These are phyloP conservation scores for Oreotragus oreotragus DNA, from an alignment of 2,113 vertebrate species.

Conservation along the genomic window DNA sequence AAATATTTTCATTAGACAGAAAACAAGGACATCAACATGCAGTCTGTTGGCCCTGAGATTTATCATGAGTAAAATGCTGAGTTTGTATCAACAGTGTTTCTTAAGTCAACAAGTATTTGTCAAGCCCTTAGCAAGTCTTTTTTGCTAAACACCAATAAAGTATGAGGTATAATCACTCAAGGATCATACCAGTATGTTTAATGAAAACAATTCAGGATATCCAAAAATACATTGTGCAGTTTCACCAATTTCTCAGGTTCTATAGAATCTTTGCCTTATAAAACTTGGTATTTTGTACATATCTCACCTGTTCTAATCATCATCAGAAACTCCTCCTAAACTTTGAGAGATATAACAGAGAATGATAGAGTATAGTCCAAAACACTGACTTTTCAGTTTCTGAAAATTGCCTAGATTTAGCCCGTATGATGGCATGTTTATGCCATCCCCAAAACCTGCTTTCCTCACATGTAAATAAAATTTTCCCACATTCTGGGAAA, in stretches of 20 bases:
- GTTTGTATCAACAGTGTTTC: conserved; percentile 7
- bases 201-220: conserved; percentile 10
- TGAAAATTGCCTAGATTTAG: neutral
- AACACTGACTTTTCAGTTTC: neutral
- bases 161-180: neutral
- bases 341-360: neutral
- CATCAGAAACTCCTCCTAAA: neutral
- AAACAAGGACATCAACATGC: conserved; percentile 61
- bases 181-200: neutral
- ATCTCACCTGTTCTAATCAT: neutral
- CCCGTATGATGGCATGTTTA: neutral
- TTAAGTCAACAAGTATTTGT: conserved; percentile 44
- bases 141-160: neutral
- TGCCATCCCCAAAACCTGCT: neutral
- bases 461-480: neutral
- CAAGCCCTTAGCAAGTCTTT: conserved; percentile 28
- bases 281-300: neutral
- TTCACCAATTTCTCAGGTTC: neutral
- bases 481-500: neutral
- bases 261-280: neutral
- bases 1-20: conserved; percentile 72
- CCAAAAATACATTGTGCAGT: neutral
- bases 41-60: conserved; percentile 36
- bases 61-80: conserved; percentile 46
- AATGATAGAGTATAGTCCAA: neutral